These are phyloP conservation scores for Spodoptera littoralis DNA, from an alignment of 2,888 invertebrate genomes.

Conservation along the genomic window DNA sequence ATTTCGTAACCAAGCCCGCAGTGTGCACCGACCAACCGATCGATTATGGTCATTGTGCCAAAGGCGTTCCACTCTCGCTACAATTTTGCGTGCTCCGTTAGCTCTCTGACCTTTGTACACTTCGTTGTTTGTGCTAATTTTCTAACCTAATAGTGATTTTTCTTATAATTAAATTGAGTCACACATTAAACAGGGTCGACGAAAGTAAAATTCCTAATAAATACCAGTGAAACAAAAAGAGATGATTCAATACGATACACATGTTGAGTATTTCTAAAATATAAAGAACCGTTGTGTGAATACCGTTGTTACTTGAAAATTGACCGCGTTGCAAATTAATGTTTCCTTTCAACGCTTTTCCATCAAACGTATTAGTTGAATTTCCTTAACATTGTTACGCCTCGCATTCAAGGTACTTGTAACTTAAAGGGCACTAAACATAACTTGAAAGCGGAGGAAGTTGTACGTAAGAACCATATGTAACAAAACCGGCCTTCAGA, in stretches of 20 bases:
- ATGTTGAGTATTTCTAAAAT: constrained; percentile 79
- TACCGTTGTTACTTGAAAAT: constrained; percentile 77
- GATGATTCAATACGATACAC: constrained; percentile 81
- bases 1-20: constrained; percentile 77
- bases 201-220: constrained; percentile 76
- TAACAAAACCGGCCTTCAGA: constrained; percentile 24
- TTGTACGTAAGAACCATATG: constrained; percentile 9
- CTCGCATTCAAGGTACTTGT: not conserved
- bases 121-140: constrained; percentile 61
- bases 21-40: constrained; percentile 68
- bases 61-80: constrained; percentile 74
- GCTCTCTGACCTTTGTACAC: constrained; percentile 64
- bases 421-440: constrained; percentile 13
- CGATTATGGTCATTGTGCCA: constrained; percentile 81
- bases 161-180: constrained; percentile 26
- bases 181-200: constrained; percentile 30
- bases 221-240: constrained; percentile 68
- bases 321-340: constrained; percentile 77
- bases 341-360: constrained; percentile 69
- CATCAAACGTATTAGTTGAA: constrained; percentile 64
- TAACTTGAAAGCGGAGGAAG: constrained; percentile 25
- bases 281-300: constrained; percentile 82
- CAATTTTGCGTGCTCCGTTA: constrained; percentile 62
- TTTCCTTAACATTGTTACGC: constrained; percentile 54
- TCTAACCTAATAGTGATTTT: constrained; percentile 52